Conservation (phyloP, 2,888 invertebrate genomes). For the Pelosia muscerda region DNA sequence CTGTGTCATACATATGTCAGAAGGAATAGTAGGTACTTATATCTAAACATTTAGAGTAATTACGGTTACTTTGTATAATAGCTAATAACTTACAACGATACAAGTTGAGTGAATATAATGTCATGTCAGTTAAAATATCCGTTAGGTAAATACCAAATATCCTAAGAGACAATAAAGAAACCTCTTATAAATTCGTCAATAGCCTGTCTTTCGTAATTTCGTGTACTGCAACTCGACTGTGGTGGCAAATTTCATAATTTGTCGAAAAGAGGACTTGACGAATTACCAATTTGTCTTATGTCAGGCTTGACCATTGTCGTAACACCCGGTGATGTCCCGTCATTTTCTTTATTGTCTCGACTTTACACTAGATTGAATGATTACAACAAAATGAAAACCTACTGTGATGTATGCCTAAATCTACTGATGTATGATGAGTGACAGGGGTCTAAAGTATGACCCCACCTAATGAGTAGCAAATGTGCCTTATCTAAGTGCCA, state of each 20-base stretch:
- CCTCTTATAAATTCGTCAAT: slow-evolving; percentile 24
- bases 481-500: slow-evolving; percentile 8
- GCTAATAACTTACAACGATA: slow-evolving; percentile 66
- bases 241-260: too few relatives aligned
- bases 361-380: slow-evolving; percentile 28
- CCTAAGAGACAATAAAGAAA: slow-evolving; percentile 63
- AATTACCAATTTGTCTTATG: too few relatives aligned
- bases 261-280: too few relatives aligned
- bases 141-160: slow-evolving; percentile 31
- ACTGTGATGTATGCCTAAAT: slow-evolving; percentile 41
- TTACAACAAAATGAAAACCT: slow-evolving; percentile 42
- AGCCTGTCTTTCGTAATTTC: slow-evolving; percentile 4
- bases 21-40: slow-evolving; percentile 60
- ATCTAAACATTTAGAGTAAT: slow-evolving; percentile 59
- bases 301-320: too few relatives aligned
- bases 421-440: slow-evolving; percentile 16
- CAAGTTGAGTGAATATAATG: slow-evolving; percentile 53
- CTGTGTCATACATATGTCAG: slow-evolving; percentile 67
- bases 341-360: slow-evolving; percentile 58
- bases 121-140: slow-evolving; percentile 44
- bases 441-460: slow-evolving; percentile 7
- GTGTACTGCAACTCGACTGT: slow-evolving; percentile 10
- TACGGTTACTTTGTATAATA: slow-evolving; percentile 73
- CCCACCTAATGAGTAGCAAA: slow-evolving; percentile 2
- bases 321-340: slow-evolving; percentile 25